A percentile compares a stretch with the other conserved stretches of the same genome.
Evolutionary conservation across 2,888 invertebrate genomes (phyloP).

Genomic region (Cabera pusaria): DNA sequence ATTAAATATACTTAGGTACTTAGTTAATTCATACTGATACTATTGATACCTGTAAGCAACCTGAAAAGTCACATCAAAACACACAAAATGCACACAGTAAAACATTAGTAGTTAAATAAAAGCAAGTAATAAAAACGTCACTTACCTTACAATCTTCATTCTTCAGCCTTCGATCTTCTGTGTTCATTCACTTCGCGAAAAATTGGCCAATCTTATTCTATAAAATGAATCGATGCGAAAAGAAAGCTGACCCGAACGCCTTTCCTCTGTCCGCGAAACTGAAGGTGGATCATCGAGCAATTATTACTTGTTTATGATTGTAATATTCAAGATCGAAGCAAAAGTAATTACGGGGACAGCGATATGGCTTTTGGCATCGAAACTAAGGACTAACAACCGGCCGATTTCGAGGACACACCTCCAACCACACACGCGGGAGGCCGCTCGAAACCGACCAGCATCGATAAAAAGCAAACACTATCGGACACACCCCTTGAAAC

Average conservation of each 20-base stretch:
- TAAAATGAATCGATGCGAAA: constrained; percentile 60
- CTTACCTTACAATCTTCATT: constrained; percentile 65
- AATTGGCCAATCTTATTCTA: constrained; percentile 78
- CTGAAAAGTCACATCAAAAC: constrained; percentile 73
- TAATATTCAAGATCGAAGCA: constrained; percentile 58
- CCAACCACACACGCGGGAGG: constrained; percentile 33
- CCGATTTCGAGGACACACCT: constrained; percentile 49
- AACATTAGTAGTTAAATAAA: constrained; percentile 50
- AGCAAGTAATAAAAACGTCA: constrained; percentile 43
- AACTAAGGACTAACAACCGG: constrained; percentile 62
- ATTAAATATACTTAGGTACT: too few relatives aligned
- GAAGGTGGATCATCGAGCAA: constrained; percentile 66
- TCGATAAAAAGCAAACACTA: constrained; percentile 71
- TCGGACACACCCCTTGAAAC: constrained; percentile 67
- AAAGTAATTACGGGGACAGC: constrained; percentile 67
- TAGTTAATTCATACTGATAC: too few relatives aligned
- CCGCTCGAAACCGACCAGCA: constrained; percentile 48
- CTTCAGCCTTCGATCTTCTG: constrained; percentile 41
- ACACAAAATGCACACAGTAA: constrained; percentile 55
- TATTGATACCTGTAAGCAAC: constrained; percentile 78
- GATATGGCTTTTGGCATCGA: constrained; percentile 68
- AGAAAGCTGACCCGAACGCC: constrained; percentile 55
- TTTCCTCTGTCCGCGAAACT: constrained; percentile 41
- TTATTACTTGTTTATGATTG: constrained; percentile 68
- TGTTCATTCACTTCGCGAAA: constrained; percentile 51